Evolutionary conservation across 1,140 invertebrate species (phyloP), one percentile per base, ranked within the genome.

Genomic region (Ladona fulva): DNA sequence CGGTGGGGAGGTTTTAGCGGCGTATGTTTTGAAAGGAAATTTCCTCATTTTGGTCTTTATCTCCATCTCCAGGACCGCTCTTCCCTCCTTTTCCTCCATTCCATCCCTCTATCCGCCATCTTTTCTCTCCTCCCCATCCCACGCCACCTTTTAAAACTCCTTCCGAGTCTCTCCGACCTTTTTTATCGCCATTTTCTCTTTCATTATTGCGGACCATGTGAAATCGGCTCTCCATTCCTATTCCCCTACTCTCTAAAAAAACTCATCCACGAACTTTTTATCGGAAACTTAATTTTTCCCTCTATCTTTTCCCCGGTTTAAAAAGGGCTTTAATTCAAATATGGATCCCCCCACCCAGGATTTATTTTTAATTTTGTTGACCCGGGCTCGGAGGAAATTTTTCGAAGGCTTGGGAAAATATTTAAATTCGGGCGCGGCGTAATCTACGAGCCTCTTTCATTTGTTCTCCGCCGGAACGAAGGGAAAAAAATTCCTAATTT

Each of bases 11-110:
- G 52, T 16, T 66, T 66, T 66, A 66, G 52, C 52, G 52, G 52
- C 52, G 52, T 66, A 66, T 66, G 52, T 66, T 66, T 66, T 66
- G 52, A 66, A 66, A 66, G 52, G 52, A 66, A 66, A 66, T 66
- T 66, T 66, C 52, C 52, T 66, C 52, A 66, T 66, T 66, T 66
- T 22, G 52, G 52, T 66, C 52, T 66, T 66, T 66, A 66, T 66
- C 52, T 66, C 52, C 52, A 66, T 66, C 52, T 66, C 52, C 52
- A 19, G 52, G 12, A 66, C 52, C 44, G 19, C 44, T 52, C 44
- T 52, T 52, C 44, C 52, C 52, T 66, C 52, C 52, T 19, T 22
- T 22, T 22, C 52, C 12, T 66, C 52, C 52, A 66, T 66, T 66
- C 52, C 52, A 66, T 19, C 44, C 44, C 10, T 10, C 44, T 19